A percentile compares a stretch with the other conserved stretches of the same genome.
phyloP scores from a whole-genome alignment of 2,888 invertebrate genomes.

The Barypeithes pellucidus region DNA sequence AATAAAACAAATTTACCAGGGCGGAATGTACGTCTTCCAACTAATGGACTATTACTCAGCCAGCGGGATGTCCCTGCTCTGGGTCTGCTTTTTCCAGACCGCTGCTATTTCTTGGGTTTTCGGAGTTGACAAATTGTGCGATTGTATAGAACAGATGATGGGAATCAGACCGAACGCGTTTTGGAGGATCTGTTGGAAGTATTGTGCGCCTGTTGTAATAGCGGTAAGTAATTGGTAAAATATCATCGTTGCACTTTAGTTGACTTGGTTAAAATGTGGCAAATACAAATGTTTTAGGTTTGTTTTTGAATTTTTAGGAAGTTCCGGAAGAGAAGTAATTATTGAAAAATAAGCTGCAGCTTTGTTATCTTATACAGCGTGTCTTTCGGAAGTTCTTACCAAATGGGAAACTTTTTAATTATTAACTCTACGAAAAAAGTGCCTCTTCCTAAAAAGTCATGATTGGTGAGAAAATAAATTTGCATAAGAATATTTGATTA shows the following conservation, averaged over 20 bases:
- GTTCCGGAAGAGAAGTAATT: too few relatives aligned
- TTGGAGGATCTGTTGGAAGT: slow-evolving; percentile 77
- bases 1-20: slow-evolving; percentile 73
- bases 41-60: slow-evolving; percentile 84
- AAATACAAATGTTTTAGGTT: too few relatives aligned
- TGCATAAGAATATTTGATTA: too few relatives aligned
- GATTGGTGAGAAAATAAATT: too few relatives aligned
- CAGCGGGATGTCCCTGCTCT: slow-evolving; percentile 75
- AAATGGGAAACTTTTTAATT: too few relatives aligned
- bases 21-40: slow-evolving; percentile 94
- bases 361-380: too few relatives aligned
- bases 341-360: too few relatives aligned
- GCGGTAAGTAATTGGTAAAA: slow-evolving; percentile 69
- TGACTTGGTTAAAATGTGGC: too few relatives aligned
- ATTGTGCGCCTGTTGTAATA: slow-evolving; percentile 76
- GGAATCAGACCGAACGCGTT: slow-evolving; percentile 73
- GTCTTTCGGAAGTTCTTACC: too few relatives aligned
- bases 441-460: too few relatives aligned
- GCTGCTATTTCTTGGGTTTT: slow-evolving; percentile 76
- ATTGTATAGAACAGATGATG: slow-evolving; percentile 78
- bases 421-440: too few relatives aligned
- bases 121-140: slow-evolving; percentile 74
- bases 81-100: slow-evolving; percentile 78
- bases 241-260: neutral
- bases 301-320: too few relatives aligned